These are phyloP conservation scores for Bergia puertoricense DNA, from an alignment of 92 coral and sea anemone species.

Conservation along the genomic window DNA sequence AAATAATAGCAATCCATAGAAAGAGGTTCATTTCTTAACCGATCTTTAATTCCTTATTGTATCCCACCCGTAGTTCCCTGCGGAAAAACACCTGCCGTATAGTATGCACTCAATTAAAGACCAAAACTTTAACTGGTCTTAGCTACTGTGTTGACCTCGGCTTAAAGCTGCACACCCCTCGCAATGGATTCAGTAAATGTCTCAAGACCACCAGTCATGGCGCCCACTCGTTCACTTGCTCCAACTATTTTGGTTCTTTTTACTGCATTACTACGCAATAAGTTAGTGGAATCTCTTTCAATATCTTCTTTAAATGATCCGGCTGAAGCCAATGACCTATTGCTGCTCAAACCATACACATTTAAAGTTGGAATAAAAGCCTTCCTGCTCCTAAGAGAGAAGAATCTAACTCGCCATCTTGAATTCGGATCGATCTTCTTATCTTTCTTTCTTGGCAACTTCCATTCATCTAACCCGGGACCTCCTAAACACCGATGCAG, in stretches of 20 bases:
- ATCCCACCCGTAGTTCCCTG: too few relatives aligned
- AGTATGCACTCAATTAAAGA: too few relatives aligned
- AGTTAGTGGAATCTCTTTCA: not conserved
- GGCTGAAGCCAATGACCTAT: conserved; percentile 1
- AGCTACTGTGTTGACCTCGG: too few relatives aligned
- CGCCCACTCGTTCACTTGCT: not conserved
- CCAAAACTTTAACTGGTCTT: too few relatives aligned
- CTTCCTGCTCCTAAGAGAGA: conserved; percentile 4
- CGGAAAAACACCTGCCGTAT: too few relatives aligned
- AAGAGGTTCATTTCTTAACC: too few relatives aligned
- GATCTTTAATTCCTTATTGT: too few relatives aligned
- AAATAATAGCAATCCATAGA: too few relatives aligned
- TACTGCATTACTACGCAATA: not conserved
- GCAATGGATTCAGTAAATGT: too few relatives aligned
- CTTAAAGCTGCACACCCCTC: too few relatives aligned
- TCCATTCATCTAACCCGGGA: conserved; percentile 21
- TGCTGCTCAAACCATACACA: conserved; percentile 7
- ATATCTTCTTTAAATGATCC: not conserved
- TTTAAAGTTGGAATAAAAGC: conserved; percentile 6
- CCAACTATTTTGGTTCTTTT: not conserved
- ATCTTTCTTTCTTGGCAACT: too few relatives aligned
- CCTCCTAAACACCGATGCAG: conserved; percentile 32
- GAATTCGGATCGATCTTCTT: not conserved
- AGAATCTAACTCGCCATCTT: conserved; percentile 1
- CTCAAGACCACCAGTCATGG: not conserved